Evolutionary conservation across 2,888 invertebrate species (phyloP), one percentile per base, ranked within the genome.

Genomic region (Heteromurus nitidus): DNA sequence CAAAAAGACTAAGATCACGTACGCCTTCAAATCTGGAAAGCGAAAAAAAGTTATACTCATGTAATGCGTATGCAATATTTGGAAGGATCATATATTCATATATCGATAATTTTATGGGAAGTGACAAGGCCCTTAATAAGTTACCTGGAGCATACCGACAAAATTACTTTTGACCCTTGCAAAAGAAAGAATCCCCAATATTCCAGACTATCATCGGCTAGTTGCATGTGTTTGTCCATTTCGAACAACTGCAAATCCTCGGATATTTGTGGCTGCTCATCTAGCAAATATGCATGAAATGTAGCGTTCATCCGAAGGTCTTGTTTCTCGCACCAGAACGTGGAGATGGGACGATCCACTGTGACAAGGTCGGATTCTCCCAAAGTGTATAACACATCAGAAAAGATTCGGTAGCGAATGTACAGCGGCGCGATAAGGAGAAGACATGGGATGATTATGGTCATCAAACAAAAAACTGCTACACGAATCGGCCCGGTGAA

Each of bases 111-210:
- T n/a, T n/a, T n/a, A n/a, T n/a, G n/a, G n/a, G n/a, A n/a, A n/a
- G n/a, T n/a, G n/a, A n/a, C n/a, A n/a, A n/a, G n/a, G n/a, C n/a
- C n/a, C n/a, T n/a, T n/a, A n/a, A n/a, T n/a, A n/a, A n/a, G n/a
- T 70, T 80, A 94, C 88, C 94, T 92, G 13, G 95, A 95, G 88
- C 95, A 96, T 58, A 94, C 93, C 88, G 94, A 94, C 26, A 96
- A 90, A 85, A 92, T 92, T 1, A 96, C 95, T 13, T 92, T 92
- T 1, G 95, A 95, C 26, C 95, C 95, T 89, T 93, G 92, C 65
- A 95, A 90, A 62, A 96, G 90, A 90, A 94, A 95, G 90, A 96
- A 95, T 1, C 95, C 95, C 95, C 95, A 96, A 89, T 95, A 96
- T 89, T 96, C 95, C 42, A 95, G 89, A 11, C 95, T 95, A 88